Percentiles rank a stretch among this genome's conserved stretches.
Evolutionary conservation across 2,113 vertebrate species (phyloP).

Genomic region (Clarias macrocephalus): DNA sequence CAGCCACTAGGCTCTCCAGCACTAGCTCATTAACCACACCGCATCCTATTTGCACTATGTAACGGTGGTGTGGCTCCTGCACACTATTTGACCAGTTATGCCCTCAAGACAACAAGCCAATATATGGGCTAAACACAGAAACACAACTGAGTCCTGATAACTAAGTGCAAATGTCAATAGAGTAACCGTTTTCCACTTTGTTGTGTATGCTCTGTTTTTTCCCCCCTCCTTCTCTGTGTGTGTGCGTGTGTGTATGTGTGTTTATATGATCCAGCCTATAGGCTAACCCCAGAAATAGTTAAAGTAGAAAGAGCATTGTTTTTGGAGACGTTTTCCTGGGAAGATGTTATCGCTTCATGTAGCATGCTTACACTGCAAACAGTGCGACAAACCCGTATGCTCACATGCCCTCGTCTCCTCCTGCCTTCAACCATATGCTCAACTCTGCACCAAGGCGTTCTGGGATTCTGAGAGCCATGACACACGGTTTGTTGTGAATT

Average conservation of each 20-base stretch:
- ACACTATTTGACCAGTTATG: constrained; percentile 47
- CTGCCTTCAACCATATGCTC: constrained; percentile 47
- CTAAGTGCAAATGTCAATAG: constrained; percentile 39
- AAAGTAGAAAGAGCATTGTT: constrained; percentile 51
- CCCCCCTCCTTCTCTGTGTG: not conserved
- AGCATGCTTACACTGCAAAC: constrained; percentile 79
- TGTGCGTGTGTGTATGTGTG: not conserved
- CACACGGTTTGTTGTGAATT: constrained; percentile 60
- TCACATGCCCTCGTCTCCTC: constrained; percentile 40
- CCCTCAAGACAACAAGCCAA: constrained; percentile 46
- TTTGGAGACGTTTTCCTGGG: constrained; percentile 66
- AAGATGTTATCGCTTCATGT: constrained; percentile 73
- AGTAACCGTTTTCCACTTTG: constrained; percentile 36
- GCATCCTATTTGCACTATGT: constrained; percentile 55
- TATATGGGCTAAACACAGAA: constrained; percentile 42
- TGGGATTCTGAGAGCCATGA: constrained; percentile 64
- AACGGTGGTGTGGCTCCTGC: constrained; percentile 32
- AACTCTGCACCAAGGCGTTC: constrained; percentile 59
- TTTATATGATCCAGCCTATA: constrained; percentile 2
- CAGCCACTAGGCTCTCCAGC: not conserved
- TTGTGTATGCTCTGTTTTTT: constrained; percentile 24
- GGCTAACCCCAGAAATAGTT: constrained; percentile 19
- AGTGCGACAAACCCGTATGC: constrained; percentile 64
- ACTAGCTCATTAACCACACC: constrained; percentile 22
- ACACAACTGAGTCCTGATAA: constrained; percentile 27